Evolutionary conservation across 2,797 vertebrate species (phyloP), one percentile per base, ranked within the genome.

Genomic region (Protonibea diacanthus): DNA sequence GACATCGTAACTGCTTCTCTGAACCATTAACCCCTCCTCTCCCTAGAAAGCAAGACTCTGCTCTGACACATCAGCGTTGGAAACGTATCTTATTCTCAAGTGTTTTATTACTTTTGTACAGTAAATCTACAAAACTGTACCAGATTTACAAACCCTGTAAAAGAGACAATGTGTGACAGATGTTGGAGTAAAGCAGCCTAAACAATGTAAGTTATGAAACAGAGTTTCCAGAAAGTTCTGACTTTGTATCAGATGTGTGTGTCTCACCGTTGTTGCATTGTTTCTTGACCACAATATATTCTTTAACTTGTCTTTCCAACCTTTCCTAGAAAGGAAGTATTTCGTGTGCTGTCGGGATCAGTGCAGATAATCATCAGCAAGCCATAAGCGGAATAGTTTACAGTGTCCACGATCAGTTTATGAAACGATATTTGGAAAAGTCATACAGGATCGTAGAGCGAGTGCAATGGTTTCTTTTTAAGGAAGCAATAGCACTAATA

Each of bases 401-500:
- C 57, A 82, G 47, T 77, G 71, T 56, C 21, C 27, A 64, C 76
- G 58, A 25, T 61, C 42, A 66, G 58, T 80, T 86, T 78, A 81
- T 79, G 27, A 33, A 82, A 80, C 29, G 15, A 38, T 68, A 70
- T 83, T 80, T 80, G 40, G n/a, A 38, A 65, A 66, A 20, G 71
- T 61, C 69, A 14, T 20, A 33, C 25, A 67, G 56, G 69, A 77
- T 42, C 33, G 52, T 8, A 66, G 27, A 55, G 60, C 20, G 76
- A 55, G 23, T 58, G 70, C 74, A 52, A 71, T 76, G 48, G 44
- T 75, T 86, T 85, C 59, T 72, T 69, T 72, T 40, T 21, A 14
- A 71, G 33, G 61, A 80, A 76, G 57, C 45, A 70, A 52, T 68
- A 80, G 48, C 75, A 84, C 64, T 64, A 85, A 89, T 75, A 83